Evolutionary conservation across 1,140 invertebrate species (phyloP), one percentile per base, ranked within the genome.

Genomic region (Apis mellifera): DNA sequence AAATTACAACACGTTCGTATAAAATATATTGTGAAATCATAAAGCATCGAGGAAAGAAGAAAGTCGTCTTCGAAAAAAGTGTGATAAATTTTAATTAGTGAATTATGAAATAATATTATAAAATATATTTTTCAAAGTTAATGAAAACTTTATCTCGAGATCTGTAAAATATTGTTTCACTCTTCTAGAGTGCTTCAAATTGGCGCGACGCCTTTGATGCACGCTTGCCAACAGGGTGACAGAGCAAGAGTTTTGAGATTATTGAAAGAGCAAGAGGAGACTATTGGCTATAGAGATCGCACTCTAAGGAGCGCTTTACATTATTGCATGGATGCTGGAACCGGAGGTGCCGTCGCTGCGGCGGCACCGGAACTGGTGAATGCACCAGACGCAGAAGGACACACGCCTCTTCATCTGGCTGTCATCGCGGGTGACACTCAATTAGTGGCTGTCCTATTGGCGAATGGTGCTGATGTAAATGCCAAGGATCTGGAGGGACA

Each of bases 401-500:
- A 99, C 92, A 98, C 98, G 9, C 96, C 98, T 2, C 95, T 99
- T 60, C 98, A 99, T 94, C 95, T 99, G 85, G 98, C 98, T 60
- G 98, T 98, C 60, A 98, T 99, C 90, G 97, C 98, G 82, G 98
- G 98, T 17, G 98, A 98, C 91, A 96, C 96, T 86, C 96, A 96
- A 42, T 95, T 98, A 77, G 96, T 98, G 65, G 96, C 97, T 75
- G 96, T 97, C 50, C 94, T 99, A 9, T 92, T 98, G 65, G 96
- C 96, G 21, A 96, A 97, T 80, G 96, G 97, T 48, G 98, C 98
- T 15, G 97, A 99, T 90, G 96, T 99, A 65, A 97, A 97, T 92
- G 96, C 97, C 57, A 95, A 97, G 74, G 99, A 99, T 93, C 96
- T 98, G 90, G 99, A 99, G 92, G 96, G 97, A 72, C 99, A 99